Percentiles rank a stretch among this genome's conserved stretches.
Evolutionary conservation across 2,888 invertebrate genomes (phyloP).

Genomic region (Plagodis dolabraria): DNA sequence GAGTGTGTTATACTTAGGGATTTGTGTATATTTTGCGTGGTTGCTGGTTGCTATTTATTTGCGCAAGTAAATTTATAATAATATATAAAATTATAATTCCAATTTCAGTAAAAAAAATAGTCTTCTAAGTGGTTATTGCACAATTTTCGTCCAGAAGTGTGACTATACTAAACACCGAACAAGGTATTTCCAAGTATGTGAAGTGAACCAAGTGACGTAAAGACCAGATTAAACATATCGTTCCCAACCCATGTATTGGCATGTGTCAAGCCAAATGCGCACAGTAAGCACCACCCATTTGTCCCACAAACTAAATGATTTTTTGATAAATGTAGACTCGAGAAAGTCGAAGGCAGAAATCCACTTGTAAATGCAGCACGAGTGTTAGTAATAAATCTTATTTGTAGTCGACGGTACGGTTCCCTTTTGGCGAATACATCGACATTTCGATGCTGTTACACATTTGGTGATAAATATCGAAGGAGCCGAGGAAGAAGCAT

Average conservation of each 20-base stretch:
- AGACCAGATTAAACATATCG: conserved; percentile 23
- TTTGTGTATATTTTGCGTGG: too few species aligned
- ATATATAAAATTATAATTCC: too few species aligned
- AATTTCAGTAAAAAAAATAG: too few species aligned
- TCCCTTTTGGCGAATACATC: conserved; percentile 47
- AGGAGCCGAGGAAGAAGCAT: conserved; percentile 44
- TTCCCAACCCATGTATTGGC: conserved; percentile 10
- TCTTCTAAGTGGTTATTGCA: too few species aligned
- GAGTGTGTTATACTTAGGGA: too few species aligned
- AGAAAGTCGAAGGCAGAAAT: conserved; percentile 20
- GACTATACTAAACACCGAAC: not conserved
- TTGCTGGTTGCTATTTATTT: too few species aligned
- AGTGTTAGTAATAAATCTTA: conserved; percentile 40
- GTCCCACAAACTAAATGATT: conserved; percentile 46
- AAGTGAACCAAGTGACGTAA: conserved; percentile 8
- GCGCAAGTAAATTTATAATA: too few species aligned
- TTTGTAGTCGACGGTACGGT: conserved; percentile 52
- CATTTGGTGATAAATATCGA: conserved; percentile 55
- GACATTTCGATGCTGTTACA: conserved; percentile 46
- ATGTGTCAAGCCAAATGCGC: conserved; percentile 20
- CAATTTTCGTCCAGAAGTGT: too few species aligned
- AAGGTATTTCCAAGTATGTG: not conserved
- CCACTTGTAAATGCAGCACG: conserved; percentile 50
- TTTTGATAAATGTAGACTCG: conserved; percentile 49
- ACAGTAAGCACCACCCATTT: conserved; percentile 29